phyloP scores from a whole-genome alignment of 2,888 invertebrate species.

The Venusia cambrica region DNA sequence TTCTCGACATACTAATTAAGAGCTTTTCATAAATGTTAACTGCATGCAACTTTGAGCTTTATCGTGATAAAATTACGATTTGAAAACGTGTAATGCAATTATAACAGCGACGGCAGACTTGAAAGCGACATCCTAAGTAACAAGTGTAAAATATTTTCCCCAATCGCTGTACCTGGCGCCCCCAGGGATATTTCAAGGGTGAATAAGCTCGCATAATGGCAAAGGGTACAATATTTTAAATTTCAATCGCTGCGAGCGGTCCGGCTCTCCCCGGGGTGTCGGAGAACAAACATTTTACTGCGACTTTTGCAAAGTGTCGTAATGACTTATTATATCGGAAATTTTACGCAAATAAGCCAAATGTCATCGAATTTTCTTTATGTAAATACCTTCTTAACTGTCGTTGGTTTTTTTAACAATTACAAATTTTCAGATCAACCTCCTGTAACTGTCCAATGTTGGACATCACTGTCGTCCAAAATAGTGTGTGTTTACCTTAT shows the following conservation, averaged over 20 bases:
- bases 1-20: constrained; percentile 80
- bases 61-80: constrained; percentile 33
- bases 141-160: constrained; percentile 82
- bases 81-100: constrained; percentile 38
- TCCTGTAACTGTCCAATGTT: too few species aligned
- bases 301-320: constrained; percentile 72
- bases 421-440: too few species aligned
- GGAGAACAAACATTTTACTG: constrained; percentile 71
- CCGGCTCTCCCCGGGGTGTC: constrained; percentile 60
- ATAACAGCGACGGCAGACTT: constrained; percentile 55
- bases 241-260: constrained; percentile 81
- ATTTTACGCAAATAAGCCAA: constrained; percentile 40
- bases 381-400: not conserved
- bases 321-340: constrained; percentile 64
- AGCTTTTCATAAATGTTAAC: constrained; percentile 74
- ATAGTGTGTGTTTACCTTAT: too few species aligned
- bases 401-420: constrained; percentile 1
- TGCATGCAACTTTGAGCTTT: constrained; percentile 44
- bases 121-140: constrained; percentile 77
- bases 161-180: constrained; percentile 78
- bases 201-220: constrained; percentile 81
- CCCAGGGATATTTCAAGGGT: constrained; percentile 82
- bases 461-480: too few species aligned
- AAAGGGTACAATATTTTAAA: constrained; percentile 82
- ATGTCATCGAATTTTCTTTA: constrained; percentile 24